Percentiles rank a stretch among this genome's conserved stretches.
These are phyloP conservation scores for Eriocheir sinensis DNA, from an alignment of 1,140 invertebrate genomes.

Conservation along the genomic window DNA sequence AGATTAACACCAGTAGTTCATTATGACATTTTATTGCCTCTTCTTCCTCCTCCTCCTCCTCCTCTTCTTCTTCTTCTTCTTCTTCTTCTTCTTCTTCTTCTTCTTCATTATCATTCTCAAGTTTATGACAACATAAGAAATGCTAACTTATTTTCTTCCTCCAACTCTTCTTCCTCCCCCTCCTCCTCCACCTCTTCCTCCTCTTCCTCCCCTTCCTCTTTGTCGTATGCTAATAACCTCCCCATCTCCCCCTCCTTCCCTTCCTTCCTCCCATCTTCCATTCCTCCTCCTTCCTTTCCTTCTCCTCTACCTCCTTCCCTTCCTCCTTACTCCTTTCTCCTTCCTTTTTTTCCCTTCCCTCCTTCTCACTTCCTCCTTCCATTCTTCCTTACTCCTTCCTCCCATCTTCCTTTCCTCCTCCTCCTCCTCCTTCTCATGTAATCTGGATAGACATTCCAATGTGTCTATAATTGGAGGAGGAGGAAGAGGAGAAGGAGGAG, in stretches of 20 bases:
- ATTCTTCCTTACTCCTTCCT: neutral
- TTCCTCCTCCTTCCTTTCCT: neutral
- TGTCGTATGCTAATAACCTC: neutral
- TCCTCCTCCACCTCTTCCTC: neutral
- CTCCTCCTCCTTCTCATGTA: too few species aligned
- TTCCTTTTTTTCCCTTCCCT: neutral
- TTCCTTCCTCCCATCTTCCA: neutral
- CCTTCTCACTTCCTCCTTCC: conserved; percentile 1
- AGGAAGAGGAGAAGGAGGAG: conserved; percentile 27
- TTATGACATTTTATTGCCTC: too few species aligned
- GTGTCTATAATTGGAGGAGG: neutral
- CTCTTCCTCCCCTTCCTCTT: neutral
- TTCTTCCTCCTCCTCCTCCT: too few species aligned
- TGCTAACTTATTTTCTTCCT: neutral
- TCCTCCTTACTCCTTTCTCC: neutral
- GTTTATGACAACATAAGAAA: too few species aligned
- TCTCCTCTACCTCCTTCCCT: neutral
- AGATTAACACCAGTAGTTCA: neutral
- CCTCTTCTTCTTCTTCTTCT: too few species aligned
- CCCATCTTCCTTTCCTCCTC: neutral
- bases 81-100: too few species aligned
- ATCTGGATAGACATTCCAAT: too few species aligned
- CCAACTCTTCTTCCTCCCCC: neutral
- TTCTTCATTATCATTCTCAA: too few species aligned
- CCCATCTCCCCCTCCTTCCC: neutral